Percentiles rank a stretch among this genome's conserved stretches.
Evolutionary conservation across 1,140 invertebrate species (phyloP).

Genomic region (Reticulitermes speratus): DNA sequence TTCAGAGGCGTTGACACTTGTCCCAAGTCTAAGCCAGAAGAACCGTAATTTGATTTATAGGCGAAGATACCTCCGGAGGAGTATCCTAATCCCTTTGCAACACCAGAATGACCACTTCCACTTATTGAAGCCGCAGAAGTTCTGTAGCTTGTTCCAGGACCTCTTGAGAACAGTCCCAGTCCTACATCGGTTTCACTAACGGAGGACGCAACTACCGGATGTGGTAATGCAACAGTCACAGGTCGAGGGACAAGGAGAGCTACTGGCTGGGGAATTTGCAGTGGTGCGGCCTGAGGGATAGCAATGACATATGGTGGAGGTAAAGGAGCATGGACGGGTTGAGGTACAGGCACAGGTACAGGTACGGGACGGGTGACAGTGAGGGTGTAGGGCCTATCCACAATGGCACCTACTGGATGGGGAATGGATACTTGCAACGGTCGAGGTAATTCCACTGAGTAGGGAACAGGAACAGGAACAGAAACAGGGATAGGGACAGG

Average conservation of each 20-base stretch:
- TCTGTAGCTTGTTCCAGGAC: not conserved
- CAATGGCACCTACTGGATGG: not conserved
- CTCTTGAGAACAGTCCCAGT: not conserved
- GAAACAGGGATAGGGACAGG: no score
- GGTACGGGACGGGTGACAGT: not conserved
- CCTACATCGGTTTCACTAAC: not conserved
- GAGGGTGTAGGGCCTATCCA: conserved; percentile 23
- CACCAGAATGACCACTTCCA: not conserved
- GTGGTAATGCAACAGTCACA: not conserved
- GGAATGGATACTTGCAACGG: conserved; percentile 15
- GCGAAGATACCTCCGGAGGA: not conserved
- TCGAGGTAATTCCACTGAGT: not conserved
- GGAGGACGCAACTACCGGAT: not conserved
- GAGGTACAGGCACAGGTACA: conserved; percentile 2
- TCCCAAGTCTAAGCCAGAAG: not conserved
- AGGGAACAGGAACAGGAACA: conserved; percentile 7
- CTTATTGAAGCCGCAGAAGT: not conserved
- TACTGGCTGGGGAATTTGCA: not conserved
- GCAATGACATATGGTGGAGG: not conserved
- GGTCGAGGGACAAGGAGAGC: not conserved
- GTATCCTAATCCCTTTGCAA: not conserved
- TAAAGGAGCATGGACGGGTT: not conserved
- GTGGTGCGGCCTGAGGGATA: not conserved
- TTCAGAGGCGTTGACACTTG: not conserved
- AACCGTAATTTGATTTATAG: not conserved